phyloP scores from a whole-genome alignment of 2,888 invertebrate genomes.

The Plebejus argus region DNA sequence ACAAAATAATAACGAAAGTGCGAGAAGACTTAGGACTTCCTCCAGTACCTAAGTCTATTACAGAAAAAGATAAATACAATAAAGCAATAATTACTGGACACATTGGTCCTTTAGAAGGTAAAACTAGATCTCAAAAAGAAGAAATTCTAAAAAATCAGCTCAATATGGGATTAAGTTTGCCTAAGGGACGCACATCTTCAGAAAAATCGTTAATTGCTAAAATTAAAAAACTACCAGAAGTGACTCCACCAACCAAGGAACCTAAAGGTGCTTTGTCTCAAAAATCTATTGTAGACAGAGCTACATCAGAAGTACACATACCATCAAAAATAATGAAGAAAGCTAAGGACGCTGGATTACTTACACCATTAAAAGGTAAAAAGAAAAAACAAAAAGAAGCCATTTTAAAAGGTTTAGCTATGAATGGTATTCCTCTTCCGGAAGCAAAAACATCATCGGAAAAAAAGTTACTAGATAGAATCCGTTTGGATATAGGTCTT shows the following conservation, averaged over 20 bases:
- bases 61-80: background rate
- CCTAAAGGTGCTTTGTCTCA: background rate
- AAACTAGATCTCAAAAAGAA: constrained; percentile 43
- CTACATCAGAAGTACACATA: constrained; percentile 40
- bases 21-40: constrained; percentile 39
- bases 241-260: background rate
- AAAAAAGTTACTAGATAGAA: constrained; percentile 37
- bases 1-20: constrained; percentile 38
- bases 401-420: constrained; percentile 39
- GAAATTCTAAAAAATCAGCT: constrained; percentile 32
- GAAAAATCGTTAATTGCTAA: constrained; percentile 38
- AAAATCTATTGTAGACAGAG: background rate
- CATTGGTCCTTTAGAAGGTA: constrained; percentile 39
- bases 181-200: constrained; percentile 34
- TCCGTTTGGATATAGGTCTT: constrained; percentile 39
- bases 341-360: constrained; percentile 32
- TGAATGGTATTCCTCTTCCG: constrained; percentile 40
- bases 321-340: constrained; percentile 21
- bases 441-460: constrained; percentile 40
- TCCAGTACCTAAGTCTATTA: constrained; percentile 36
- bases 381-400: constrained; percentile 41
- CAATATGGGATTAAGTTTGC: constrained; percentile 31
- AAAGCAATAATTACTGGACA: constrained; percentile 15
- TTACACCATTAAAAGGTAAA: constrained; percentile 41
- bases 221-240: constrained; percentile 39